Percentiles rank a stretch among this genome's conserved stretches.
Evolutionary conservation across 2,113 vertebrate genomes (phyloP).

Genomic region (Orycteropus afer): DNA sequence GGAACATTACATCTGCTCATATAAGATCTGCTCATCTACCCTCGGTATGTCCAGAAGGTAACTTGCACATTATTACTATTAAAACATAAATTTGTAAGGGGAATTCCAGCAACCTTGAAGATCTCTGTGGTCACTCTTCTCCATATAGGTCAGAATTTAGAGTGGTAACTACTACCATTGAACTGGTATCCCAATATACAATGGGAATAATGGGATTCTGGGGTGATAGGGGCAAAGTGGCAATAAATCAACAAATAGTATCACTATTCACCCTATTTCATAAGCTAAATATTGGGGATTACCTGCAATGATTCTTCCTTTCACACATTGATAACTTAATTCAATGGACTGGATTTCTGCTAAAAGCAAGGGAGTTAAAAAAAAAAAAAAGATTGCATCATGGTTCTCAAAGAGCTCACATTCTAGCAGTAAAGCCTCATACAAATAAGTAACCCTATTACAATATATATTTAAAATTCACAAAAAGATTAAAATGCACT

Average conservation of each 20-base stretch:
- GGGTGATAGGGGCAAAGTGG: too few relatives aligned
- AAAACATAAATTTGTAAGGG: neutral
- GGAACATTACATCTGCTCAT: neutral
- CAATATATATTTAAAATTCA: too few relatives aligned
- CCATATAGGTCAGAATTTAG: too few relatives aligned
- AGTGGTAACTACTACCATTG: too few relatives aligned
- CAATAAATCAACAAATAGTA: too few relatives aligned
- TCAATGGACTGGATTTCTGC: neutral
- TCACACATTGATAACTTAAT: neutral
- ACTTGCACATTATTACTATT: neutral
- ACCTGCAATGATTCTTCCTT: neutral
- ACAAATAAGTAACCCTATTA: neutral
- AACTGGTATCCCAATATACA: too few relatives aligned
- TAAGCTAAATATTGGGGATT: too few relatives aligned
- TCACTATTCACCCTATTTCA: too few relatives aligned
- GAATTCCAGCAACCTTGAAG: too few relatives aligned
- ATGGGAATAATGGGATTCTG: too few relatives aligned
- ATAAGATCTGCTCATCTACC: neutral
- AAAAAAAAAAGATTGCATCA: neutral
- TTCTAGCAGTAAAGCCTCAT: neutral
- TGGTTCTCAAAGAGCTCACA: neutral
- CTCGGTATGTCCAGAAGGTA: neutral
- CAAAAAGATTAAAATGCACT: neutral
- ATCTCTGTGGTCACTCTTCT: too few relatives aligned
- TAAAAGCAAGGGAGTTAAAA: neutral